These are phyloP conservation scores for Bergia sp. DNA, from an alignment of 92 coral and sea anemone genomes.

Conservation along the genomic window DNA sequence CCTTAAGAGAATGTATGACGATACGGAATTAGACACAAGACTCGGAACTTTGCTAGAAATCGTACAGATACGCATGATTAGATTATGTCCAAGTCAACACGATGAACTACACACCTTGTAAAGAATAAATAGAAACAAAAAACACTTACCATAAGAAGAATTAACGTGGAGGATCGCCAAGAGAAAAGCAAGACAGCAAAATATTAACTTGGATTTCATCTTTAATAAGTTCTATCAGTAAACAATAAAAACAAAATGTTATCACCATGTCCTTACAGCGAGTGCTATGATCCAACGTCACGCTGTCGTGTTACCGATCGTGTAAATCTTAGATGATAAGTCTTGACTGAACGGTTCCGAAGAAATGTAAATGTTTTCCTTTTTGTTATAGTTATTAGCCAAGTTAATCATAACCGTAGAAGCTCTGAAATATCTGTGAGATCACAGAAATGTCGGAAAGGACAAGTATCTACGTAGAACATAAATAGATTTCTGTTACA, in stretches of 20 bases:
- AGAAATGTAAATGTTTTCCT: no score
- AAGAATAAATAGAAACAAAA: not conserved
- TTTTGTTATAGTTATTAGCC: not conserved
- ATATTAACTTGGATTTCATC: constrained; percentile 16
- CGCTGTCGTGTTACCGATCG: not conserved
- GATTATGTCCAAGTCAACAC: not conserved
- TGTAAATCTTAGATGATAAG: not conserved
- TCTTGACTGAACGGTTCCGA: not conserved
- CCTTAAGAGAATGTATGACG: no score
- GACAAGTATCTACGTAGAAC: not conserved
- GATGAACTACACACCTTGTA: not conserved
- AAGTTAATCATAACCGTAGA: not conserved
- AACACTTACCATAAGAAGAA: constrained; percentile 36
- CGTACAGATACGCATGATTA: not conserved
- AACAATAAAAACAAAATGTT: not conserved
- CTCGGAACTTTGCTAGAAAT: no score
- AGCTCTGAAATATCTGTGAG: not conserved
- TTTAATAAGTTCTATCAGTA: not conserved
- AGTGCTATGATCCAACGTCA: not conserved
- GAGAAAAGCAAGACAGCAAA: constrained; percentile 18
- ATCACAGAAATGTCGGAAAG: not conserved
- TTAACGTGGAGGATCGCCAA: not conserved
- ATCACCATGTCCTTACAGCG: not conserved
- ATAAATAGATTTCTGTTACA: not conserved
- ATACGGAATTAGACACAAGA: no score